Evolutionary conservation across 2,888 invertebrate genomes (phyloP).

Genomic region (Pemphredon lugubris): DNA sequence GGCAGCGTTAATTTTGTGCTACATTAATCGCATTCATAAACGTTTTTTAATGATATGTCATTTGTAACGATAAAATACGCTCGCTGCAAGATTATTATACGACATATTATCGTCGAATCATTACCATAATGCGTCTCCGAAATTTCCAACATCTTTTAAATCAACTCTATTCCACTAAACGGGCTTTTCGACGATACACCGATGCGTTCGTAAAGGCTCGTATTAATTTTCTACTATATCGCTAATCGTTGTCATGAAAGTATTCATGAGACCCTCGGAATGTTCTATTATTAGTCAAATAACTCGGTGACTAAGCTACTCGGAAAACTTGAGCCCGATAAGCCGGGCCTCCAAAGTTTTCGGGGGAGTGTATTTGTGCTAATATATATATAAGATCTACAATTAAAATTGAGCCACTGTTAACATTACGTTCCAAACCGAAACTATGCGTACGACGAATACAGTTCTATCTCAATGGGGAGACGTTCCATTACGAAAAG

Average conservation of each 20-base stretch:
- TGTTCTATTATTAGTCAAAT: constrained; percentile 31
- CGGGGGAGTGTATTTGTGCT: constrained; percentile 33
- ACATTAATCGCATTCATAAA: too few species aligned
- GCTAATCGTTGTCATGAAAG: constrained; percentile 37
- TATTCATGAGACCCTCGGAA: constrained; percentile 28
- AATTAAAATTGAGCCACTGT: constrained; percentile 42
- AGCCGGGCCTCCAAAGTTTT: constrained; percentile 18
- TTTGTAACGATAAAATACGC: too few species aligned
- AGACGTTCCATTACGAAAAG: constrained; percentile 50
- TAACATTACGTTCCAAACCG: constrained; percentile 32
- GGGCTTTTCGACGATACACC: too few species aligned
- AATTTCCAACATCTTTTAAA: too few species aligned
- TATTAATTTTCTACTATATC: constrained; percentile 17
- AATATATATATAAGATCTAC: constrained; percentile 42
- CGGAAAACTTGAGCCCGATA: constrained; percentile 25
- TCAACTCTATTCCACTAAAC: too few species aligned
- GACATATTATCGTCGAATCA: too few species aligned
- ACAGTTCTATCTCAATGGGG: constrained; percentile 39
- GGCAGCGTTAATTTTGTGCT: too few species aligned
- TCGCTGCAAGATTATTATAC: too few species aligned
- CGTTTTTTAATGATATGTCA: too few species aligned
- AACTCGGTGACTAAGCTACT: constrained; percentile 27
- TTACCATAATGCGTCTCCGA: too few species aligned
- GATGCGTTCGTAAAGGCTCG: background rate
- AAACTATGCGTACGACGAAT: constrained; percentile 20